Conservation (phyloP, 2,797 vertebrate genomes). For the Poeciliopsis turneri region DNA sequence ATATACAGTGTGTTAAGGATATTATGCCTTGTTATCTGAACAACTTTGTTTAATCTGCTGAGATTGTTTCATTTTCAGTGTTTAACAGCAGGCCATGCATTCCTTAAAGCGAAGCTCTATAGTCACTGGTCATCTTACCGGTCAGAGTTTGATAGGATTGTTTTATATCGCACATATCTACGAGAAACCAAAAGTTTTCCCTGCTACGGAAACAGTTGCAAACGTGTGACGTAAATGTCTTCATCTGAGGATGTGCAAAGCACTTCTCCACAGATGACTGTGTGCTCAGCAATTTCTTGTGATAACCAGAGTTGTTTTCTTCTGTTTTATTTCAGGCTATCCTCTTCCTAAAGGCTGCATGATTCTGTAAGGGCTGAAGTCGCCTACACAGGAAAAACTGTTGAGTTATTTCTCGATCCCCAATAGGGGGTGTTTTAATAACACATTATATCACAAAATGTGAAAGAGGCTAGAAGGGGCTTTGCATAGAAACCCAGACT, state of each 20-base stretch:
- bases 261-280: constrained; percentile 7
- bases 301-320: not conserved
- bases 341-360: not conserved
- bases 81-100: not conserved
- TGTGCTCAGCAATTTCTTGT: constrained; percentile 1
- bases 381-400: not conserved
- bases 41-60: not conserved
- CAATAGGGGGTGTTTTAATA: not conserved
- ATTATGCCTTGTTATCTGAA: not conserved
- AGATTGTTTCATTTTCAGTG: not conserved
- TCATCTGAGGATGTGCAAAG: constrained; percentile 6
- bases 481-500: not conserved
- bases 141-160: not conserved
- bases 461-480: not conserved
- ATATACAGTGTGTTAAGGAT: too few species aligned
- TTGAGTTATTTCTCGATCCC: not conserved
- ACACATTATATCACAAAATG: not conserved
- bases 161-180: not conserved
- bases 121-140: not conserved
- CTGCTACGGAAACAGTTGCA: constrained; percentile 3
- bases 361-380: not conserved
- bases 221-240: not conserved
- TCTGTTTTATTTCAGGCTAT: not conserved
- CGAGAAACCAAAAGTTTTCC: not conserved
- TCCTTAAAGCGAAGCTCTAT: not conserved